Evolutionary conservation across 2,113 vertebrate genomes (phyloP), one percentile per base, ranked within the genome.

Genomic region (Orientallactaga bullata): DNA sequence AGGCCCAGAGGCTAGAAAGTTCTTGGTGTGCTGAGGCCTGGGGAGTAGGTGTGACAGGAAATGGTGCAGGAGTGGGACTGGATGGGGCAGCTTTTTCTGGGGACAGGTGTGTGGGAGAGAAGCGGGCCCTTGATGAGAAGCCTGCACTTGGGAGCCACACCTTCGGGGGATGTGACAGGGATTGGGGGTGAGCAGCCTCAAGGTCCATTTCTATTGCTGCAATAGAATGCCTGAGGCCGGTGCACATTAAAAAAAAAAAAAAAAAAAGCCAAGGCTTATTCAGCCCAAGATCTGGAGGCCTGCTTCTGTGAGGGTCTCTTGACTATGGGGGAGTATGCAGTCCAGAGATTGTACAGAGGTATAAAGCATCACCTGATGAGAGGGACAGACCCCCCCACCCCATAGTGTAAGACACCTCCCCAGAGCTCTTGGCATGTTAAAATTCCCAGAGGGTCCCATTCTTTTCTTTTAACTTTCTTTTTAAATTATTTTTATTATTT

Each of bases 21-120:
- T 24, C 37, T 0, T 0, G 37, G 37, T 1, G n/a, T 37, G 61
- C 24, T 74, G 1, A 35, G n/a, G 18, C 32, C 8, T 9, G 5
- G 61, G 37, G 39, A 65, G 42, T 0, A 65, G 20, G 26, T 17
- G 26, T 39, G 87, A 60, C 42, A 68, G 63, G 61, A 90, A 71
- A 39, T 23, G 28, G 21, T 35, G 15, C 13, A 7, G 0, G 3
- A 68, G 81, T 37, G 39, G 28, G 30, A 15, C 30, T 68, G 65
- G 51, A 63, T 5, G 24, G 65, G 32, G n/a, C 42, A 51, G 32
- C 42, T 26, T 3, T 68, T 68, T 12, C 68, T 6, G 68, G n/a
- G 15, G 68, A 18, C 32, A 5, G 15, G 0, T 85, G 58, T n/a
- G 47, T n/a, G n/a, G n/a, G n/a, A n/a, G n/a, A 2, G 32, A 72